Conservation (phyloP, 2,888 invertebrate species). For the Ellobium chinense region DNA sequence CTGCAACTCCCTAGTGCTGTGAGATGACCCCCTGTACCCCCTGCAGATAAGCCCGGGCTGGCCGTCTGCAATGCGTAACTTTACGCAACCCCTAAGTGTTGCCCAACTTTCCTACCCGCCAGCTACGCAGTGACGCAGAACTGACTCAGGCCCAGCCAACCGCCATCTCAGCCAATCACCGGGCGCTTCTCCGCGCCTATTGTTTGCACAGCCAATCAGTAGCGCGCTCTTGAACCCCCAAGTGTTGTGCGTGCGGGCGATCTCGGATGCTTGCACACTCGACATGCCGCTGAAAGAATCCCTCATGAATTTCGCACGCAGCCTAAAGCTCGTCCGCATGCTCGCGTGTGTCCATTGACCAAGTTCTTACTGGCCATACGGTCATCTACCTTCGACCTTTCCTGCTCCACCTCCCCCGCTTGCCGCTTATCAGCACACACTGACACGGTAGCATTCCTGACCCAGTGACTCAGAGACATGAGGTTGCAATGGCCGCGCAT, state of each 20-base stretch:
- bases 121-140: background rate
- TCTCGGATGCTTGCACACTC: background rate
- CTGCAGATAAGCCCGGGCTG: too few species aligned
- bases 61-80: background rate
- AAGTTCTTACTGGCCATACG: background rate
- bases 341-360: too few species aligned
- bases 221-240: too few species aligned
- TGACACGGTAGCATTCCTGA: background rate
- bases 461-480: background rate
- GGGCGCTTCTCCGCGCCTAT: background rate
- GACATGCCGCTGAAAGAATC: too few species aligned
- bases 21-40: conserved; percentile 4
- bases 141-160: background rate
- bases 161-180: background rate
- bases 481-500: background rate
- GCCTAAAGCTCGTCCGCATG: too few species aligned
- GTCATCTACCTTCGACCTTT: background rate
- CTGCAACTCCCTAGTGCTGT: too few species aligned
- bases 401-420: background rate
- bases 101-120: background rate
- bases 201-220: background rate
- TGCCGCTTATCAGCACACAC: background rate
- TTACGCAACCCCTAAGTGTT: background rate
- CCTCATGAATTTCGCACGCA: too few species aligned
- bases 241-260: background rate